Evolutionary conservation across 2,888 invertebrate genomes (phyloP), one percentile per base, ranked within the genome.

Genomic region (Oscheius sp.): DNA sequence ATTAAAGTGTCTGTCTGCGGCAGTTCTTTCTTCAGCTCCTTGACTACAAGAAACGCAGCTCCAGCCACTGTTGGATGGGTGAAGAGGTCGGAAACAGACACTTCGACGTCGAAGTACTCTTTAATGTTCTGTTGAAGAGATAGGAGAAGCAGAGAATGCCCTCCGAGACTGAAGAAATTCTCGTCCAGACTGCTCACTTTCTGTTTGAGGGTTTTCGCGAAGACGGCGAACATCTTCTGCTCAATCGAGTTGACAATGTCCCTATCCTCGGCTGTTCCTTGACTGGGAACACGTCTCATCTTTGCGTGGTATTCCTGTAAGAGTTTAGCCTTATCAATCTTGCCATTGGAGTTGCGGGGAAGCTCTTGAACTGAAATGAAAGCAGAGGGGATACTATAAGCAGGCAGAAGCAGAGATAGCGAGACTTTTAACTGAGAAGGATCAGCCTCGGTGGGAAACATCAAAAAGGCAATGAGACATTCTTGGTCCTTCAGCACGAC

Each of bases 101-200:
- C 66, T 57, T 77, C 78, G 7, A 83, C 68, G 21, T 70, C 70
- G 51, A 86, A 79, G 9, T 76, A 71, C 11, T 81, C 79, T 1
- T 78, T 70, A 2, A 87, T 63, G 0, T 66, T 60, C 10, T 79
- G 70, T 55, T 82, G 77, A 1, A 87, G 70, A 70, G 79, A 74
- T 57, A 87, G 77, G 7, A 86, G 71, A 2, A 79, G 74, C 32
- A 87, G 73, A 0, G 87, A 87, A 62, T 87, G 83, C 11, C 87
- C 87, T 11, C 87, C 87, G 7, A 80, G 59, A 13, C 74, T 63
- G 60, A 85, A 82, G 65, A 87, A 86, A 53, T 80, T 79, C 4
- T 79, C 81, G 0, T 53, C 50, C 0, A 75, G n/a, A 10, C 55
- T 47, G n/a, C 60, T 37, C 37, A 35, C 55, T n/a, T 75, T 62